Evolutionary conservation across 2,888 invertebrate species (phyloP), one percentile per base, ranked within the genome.

Genomic region (Coecobrya sp.): DNA sequence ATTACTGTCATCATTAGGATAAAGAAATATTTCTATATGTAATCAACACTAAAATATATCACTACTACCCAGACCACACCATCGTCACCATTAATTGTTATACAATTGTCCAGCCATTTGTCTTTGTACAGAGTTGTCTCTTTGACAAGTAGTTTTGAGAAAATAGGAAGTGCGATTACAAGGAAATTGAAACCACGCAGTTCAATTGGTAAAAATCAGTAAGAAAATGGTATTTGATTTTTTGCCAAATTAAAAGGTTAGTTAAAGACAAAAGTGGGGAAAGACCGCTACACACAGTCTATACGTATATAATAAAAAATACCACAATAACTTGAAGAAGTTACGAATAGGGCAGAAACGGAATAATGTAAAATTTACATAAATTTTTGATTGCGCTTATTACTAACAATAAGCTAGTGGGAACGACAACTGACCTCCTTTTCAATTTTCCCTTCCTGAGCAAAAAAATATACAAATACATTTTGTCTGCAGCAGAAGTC

Each of bases 361-460:
- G 36, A 36, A 36, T n/a, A n/a, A n/a, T 36, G 36, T 36, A 65
- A 5, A 82, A 84, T 36, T 42, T 65, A 22, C 19, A 86, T 86
- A 30, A 86, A 70, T 70, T 86, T 52, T 86, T 86, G 70, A 86
- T 86, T 73, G n/a, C 42, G 73, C 42, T 73, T 73, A 42, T 73
- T 73, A 36, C 36, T 36, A 36, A 36, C 36, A 36, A 36, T 36
- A 36, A 36, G 36, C 36, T 13, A 86, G 73, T 36, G 59, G 73
- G 55, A 86, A 86, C 73, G 42, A 86, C 68, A 68, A 86, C 30
- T 86, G 86, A 76, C 73, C 86, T 22, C 73, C 19, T 76, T 86
- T 86, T 76, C 55, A 73, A 55, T 86, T 73, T 86, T 70, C 65
- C 65, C 59, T 68, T 68, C 70, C 70, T 86, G 55, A 36, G 86